These are phyloP conservation scores for Telmatochromis brachygnathus DNA, from an alignment of 2,113 vertebrate species.

Conservation along the genomic window DNA sequence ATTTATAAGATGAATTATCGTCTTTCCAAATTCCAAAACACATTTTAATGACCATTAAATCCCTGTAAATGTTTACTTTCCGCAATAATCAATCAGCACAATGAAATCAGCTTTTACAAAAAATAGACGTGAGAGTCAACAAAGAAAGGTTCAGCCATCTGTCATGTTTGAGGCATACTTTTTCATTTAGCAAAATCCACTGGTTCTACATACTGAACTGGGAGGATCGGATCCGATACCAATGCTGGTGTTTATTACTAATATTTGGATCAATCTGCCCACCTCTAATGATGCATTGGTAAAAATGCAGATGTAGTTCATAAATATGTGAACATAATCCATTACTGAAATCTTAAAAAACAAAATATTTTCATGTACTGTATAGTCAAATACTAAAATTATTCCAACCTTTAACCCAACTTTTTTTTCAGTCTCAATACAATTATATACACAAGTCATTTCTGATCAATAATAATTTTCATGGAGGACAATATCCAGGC, in stretches of 20 bases:
- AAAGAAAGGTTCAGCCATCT: not conserved
- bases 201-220: not conserved
- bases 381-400: not conserved
- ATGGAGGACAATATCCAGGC: not conserved
- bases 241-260: not conserved
- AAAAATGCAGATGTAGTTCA: not conserved
- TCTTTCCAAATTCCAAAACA: not conserved
- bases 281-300: not conserved
- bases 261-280: not conserved
- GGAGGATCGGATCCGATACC: not conserved
- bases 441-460: not conserved
- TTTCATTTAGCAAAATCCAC: not conserved
- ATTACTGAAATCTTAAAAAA: not conserved
- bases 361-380: not conserved
- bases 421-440: not conserved
- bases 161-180: not conserved
- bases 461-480: fast-evolving
- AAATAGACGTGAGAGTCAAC: not conserved
- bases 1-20: not conserved
- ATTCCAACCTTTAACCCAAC: not conserved
- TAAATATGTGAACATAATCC: not conserved
- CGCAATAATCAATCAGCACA: not conserved
- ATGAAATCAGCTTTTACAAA: not conserved
- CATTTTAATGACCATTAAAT: not conserved
- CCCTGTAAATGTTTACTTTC: not conserved